Evolutionary conservation across 37 sponge, comb jelly and placozoan species (phyloP), one percentile per base, ranked within the genome.

Genomic region (Beroe forskalii): DNA sequence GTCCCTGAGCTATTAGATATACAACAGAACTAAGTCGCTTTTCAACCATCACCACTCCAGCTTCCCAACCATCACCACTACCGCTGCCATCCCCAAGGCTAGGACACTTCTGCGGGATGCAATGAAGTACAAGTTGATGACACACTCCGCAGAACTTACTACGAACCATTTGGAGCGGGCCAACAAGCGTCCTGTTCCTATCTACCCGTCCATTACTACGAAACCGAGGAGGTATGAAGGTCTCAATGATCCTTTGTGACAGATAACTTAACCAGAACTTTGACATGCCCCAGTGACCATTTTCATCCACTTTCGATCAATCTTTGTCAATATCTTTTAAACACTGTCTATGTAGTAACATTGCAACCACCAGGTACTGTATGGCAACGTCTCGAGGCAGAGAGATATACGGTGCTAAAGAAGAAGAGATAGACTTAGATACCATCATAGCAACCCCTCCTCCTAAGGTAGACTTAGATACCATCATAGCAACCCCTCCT

Each of bases 141-240:
- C 86, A 19, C 44, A 43, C 27, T 80, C 86, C 3, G 1, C 40
- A 6, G 86, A 80, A 17, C 27, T 80, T 24, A 80, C 31, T 12
- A 41, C 44, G 14, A 37, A 43, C n/a, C 86, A 80, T 27, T 3
- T 80, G 55, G 86, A 80, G 86, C 24, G 86, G 19, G 86, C 86
- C 22, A 80, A 44, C 55, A 80, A 80, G 86, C 44, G 86, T 1
- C 86, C 86, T 25, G 55, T 80, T 1, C 86, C 86, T 44, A 41
- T 80, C 1, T 80, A 80, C 55, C 38, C 55, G 1, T 80, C 86
- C 28, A 80, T 37, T 27, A 24, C 28, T 9, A 32, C 28, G 55
- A 80, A 80, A 80, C 86, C 86, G 14, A 80, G 86, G 30, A 80
- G 30, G 86, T 80, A 25, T 22, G 75, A n/a, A n/a, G n/a, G n/a